Conservation (phyloP, 1,140 invertebrate genomes). For the Papilio glaucus region DNA sequence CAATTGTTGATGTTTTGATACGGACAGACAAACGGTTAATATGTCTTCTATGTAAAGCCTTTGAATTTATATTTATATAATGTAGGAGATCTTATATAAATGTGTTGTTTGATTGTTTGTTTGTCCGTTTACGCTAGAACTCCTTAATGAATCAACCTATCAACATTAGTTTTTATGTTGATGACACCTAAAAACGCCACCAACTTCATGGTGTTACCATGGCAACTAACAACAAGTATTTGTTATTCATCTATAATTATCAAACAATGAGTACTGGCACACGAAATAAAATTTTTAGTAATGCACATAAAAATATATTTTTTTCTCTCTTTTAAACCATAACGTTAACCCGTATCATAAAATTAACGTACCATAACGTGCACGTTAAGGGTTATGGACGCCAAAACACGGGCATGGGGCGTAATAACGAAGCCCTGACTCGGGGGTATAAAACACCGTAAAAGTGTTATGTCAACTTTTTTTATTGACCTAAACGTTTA, state of each 20-base stretch:
- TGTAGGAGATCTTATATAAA: too few relatives aligned
- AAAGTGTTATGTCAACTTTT: not conserved
- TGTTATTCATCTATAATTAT: too few relatives aligned
- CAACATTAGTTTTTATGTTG: too few relatives aligned
- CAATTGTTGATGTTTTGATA: conserved; percentile 16
- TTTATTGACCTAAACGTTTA: not conserved
- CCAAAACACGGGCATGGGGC: not conserved
- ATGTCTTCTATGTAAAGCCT: not conserved
- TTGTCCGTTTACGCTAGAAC: too few relatives aligned
- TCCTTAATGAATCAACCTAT: too few relatives aligned
- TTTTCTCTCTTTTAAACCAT: not conserved
- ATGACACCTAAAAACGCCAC: too few relatives aligned
- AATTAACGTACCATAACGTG: not conserved
- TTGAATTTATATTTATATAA: not conserved
- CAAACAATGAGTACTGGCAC: too few relatives aligned
- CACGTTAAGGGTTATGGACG: not conserved
- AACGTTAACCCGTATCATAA: not conserved
- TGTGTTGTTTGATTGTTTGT: too few relatives aligned
- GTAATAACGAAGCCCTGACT: not conserved
- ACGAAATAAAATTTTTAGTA: too few relatives aligned
- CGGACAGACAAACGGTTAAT: conserved; percentile 13
- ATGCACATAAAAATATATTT: too few relatives aligned
- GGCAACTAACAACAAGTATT: too few relatives aligned
- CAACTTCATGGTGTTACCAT: too few relatives aligned
- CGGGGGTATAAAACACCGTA: not conserved